Evolutionary conservation across 1,140 invertebrate genomes (phyloP).

Genomic region (Drosophila kurseongensis): DNA sequence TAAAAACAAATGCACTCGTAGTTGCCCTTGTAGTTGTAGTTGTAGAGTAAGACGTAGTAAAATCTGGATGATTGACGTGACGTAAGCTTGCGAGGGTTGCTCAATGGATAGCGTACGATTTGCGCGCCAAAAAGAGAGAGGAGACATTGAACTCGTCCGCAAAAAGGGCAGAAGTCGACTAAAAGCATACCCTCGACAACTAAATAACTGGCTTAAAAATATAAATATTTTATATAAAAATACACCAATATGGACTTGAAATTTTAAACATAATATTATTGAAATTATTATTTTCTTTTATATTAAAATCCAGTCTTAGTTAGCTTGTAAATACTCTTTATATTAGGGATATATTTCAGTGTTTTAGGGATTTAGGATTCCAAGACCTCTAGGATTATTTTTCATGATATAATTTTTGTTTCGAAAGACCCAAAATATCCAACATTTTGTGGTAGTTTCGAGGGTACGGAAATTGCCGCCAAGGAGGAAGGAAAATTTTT

Average conservation of each 20-base stretch:
- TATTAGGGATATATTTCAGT: no score
- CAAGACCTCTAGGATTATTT: no score
- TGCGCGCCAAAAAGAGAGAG: constrained; percentile 50
- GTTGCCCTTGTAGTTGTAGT: constrained; percentile 26
- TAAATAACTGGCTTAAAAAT: no score
- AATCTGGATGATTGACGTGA: constrained; percentile 35
- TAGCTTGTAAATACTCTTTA: no score
- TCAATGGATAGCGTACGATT: constrained; percentile 42
- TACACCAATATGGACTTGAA: no score
- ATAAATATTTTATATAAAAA: no score
- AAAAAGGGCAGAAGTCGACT: not conserved
- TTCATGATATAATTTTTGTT: no score
- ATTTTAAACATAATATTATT: no score
- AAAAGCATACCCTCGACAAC: not conserved
- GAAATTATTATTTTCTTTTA: no score
- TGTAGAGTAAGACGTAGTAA: constrained; percentile 47
- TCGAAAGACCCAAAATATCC: not conserved
- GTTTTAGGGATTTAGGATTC: no score
- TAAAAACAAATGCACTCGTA: constrained; percentile 10
- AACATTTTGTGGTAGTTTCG: no score
- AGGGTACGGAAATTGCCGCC: constrained; percentile 8
- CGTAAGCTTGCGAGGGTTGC: constrained; percentile 44
- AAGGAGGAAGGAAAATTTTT: constrained; percentile 35
- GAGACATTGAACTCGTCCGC: constrained; percentile 55
- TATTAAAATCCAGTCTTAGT: no score